Percentiles rank a stretch among this genome's conserved stretches.
phyloP scores from a whole-genome alignment of 1,140 invertebrate genomes.

The Brachionus asplanchnoidis region DNA sequence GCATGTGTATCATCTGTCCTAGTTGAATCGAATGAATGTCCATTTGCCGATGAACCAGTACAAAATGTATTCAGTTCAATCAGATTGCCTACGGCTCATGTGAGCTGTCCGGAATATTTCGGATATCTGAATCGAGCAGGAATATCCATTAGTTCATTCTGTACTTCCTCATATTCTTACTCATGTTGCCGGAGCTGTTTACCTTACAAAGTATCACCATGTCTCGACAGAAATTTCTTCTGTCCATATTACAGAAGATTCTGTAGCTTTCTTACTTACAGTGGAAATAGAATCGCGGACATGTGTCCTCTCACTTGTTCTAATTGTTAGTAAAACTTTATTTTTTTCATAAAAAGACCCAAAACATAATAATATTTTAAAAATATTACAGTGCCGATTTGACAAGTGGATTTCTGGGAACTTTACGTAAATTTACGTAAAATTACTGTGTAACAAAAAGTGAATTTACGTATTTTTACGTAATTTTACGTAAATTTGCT shows the following conservation, averaged over 20 bases:
- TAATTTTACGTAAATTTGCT: too few species aligned
- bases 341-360: too few species aligned
- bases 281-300: background rate
- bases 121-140: background rate
- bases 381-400: too few species aligned
- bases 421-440: too few species aligned
- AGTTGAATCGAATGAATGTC: background rate
- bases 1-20: background rate
- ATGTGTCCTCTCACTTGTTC: background rate
- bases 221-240: background rate
- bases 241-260: background rate
- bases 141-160: background rate
- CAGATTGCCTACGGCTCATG: background rate
- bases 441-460: too few species aligned
- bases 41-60: slow-evolving; percentile 5
- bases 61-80: background rate
- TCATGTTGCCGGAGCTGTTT: background rate
- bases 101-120: background rate
- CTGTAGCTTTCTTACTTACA: background rate
- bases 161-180: background rate
- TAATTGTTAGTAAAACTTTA: background rate
- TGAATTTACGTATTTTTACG: too few species aligned
- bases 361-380: too few species aligned
- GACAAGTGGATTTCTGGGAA: too few species aligned
- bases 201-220: background rate